These are phyloP conservation scores for Stomorhina lunata DNA, from an alignment of 2,888 invertebrate genomes.

Conservation along the genomic window DNA sequence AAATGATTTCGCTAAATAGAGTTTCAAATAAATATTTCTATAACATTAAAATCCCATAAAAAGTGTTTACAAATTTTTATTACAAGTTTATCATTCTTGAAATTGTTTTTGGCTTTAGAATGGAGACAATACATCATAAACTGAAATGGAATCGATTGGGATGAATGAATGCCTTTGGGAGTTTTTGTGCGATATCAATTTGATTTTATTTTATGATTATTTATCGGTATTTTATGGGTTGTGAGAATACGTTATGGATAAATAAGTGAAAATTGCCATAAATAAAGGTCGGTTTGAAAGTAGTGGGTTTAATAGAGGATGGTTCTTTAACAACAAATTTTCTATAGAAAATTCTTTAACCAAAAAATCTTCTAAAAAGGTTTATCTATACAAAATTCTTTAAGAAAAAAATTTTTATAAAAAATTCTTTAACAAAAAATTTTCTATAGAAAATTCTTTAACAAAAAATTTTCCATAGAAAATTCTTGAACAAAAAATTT, in stretches of 20 bases:
- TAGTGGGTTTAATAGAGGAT: neutral
- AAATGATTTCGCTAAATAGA: neutral
- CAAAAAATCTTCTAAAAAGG: no score
- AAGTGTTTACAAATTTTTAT: constrained; percentile 55
- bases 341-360: no score
- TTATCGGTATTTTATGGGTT: neutral
- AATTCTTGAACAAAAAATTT: no score
- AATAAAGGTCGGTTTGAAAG: neutral
- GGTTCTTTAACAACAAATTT: neutral
- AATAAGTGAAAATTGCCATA: neutral
- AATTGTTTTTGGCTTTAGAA: constrained; percentile 26
- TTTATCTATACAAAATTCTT: no score
- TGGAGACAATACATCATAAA: constrained; percentile 44
- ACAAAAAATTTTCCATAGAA: no score
- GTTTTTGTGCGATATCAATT: neutral
- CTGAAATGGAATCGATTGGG: no score
- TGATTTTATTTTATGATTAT: neutral
- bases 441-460: no score
- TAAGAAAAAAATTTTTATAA: no score
- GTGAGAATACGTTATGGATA: no score
- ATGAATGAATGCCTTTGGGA: neutral
- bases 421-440: no score
- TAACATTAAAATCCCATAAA: constrained; percentile 58
- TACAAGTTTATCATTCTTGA: constrained; percentile 51
- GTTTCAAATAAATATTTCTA: constrained; percentile 33